These are phyloP conservation scores for Taeniopygia guttata DNA, from an alignment of 2,797 vertebrate genomes.

Conservation along the genomic window DNA sequence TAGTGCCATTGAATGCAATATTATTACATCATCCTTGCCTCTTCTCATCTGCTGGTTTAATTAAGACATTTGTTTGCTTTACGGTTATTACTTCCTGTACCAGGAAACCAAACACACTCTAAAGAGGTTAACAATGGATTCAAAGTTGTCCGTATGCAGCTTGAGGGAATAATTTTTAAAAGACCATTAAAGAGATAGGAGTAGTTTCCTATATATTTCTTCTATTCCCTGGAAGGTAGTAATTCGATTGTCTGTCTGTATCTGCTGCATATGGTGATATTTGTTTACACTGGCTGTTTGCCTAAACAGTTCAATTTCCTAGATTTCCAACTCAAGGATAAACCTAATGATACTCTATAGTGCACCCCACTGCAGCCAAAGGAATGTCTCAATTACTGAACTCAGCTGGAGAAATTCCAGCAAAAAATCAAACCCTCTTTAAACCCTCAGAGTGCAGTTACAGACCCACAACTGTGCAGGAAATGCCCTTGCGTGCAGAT, in stretches of 20 bases:
- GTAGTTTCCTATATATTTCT: not conserved
- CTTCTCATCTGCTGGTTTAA: not conserved
- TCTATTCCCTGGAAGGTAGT: constrained; percentile 10
- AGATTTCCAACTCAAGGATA: not conserved
- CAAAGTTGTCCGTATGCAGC: not conserved
- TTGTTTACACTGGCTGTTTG: not conserved
- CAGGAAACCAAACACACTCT: constrained; percentile 30
- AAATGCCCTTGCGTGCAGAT: not conserved
- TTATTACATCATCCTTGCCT: not conserved
- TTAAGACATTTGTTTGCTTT: constrained; percentile 37
- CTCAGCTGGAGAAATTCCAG: not conserved
- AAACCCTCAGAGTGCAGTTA: not conserved
- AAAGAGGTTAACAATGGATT: constrained; percentile 25
- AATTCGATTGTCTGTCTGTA: not conserved
- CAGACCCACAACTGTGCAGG: not conserved
- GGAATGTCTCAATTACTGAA: not conserved
- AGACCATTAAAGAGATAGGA: not conserved
- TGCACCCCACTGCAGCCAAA: not conserved
- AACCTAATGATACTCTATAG: not conserved
- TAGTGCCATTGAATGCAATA: not conserved
- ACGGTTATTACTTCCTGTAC: constrained; percentile 51
- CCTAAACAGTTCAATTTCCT: constrained; percentile 15
- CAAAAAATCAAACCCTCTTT: not conserved
- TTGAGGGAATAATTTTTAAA: constrained; percentile 9
- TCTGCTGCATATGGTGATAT: not conserved